These are phyloP conservation scores for Etia nguti DNA, from an alignment of 2,113 vertebrate species.

Conservation along the genomic window DNA sequence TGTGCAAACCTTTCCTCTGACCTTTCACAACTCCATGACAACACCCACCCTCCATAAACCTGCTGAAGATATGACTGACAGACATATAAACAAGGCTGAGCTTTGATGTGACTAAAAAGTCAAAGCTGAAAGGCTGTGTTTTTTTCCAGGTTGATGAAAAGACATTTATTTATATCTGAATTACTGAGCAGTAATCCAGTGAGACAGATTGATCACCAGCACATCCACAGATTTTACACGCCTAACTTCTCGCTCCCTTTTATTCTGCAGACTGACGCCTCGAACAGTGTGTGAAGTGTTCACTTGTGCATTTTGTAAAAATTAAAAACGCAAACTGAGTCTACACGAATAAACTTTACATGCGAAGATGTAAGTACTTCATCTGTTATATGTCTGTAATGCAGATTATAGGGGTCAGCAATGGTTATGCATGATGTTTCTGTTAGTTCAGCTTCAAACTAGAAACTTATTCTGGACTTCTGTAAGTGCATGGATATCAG, in stretches of 20 bases:
- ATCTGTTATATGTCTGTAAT: too few species aligned
- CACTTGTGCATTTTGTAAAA: neutral
- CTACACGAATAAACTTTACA: neutral
- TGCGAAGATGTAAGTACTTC: neutral
- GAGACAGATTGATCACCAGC: too few species aligned
- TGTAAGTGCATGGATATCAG: neutral
- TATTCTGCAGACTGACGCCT: too few species aligned
- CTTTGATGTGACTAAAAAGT: neutral
- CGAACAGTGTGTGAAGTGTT: too few species aligned
- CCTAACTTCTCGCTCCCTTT: too few species aligned
- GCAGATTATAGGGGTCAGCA: too few species aligned
- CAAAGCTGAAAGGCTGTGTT: neutral
- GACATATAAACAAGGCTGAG: neutral
- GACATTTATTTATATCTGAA: too few species aligned
- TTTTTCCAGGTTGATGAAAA: too few species aligned
- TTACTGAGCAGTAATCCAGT: too few species aligned
- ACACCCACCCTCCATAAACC: neutral
- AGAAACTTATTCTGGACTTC: neutral
- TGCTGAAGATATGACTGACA: neutral
- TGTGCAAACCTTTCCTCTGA: neutral
- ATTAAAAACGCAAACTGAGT: neutral
- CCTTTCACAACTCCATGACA: neutral
- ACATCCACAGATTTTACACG: too few species aligned
- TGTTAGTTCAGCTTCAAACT: neutral
- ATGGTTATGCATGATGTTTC: too few species aligned